Conservation (phyloP, 1,140 invertebrate species). For the Leptinotarsa lineolata region DNA sequence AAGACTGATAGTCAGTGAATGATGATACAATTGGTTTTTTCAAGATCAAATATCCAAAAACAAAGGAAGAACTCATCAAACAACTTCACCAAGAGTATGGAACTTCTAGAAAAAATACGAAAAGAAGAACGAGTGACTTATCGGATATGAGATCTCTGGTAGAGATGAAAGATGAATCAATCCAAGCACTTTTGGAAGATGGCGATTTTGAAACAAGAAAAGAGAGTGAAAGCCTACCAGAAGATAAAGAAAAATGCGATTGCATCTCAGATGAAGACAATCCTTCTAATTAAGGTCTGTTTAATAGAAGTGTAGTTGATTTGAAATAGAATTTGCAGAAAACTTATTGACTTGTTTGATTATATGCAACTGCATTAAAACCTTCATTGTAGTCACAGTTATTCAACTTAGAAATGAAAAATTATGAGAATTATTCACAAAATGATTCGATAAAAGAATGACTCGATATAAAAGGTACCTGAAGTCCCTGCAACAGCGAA, state of each 20-base stretch:
- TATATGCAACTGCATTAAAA: no score
- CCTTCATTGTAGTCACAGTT: no score
- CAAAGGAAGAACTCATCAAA: conserved; percentile 46
- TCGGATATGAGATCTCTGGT: conserved; percentile 37
- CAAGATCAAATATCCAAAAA: conserved; percentile 45
- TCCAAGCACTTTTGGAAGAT: conserved; percentile 39
- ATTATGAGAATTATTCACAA: no score
- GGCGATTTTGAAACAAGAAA: background rate
- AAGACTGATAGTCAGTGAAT: no score
- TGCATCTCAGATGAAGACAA: conserved; percentile 23
- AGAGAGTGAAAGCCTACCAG: conserved; percentile 17
- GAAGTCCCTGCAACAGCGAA: no score
- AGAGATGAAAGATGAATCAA: conserved; percentile 45
- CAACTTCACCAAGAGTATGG: conserved; percentile 42
- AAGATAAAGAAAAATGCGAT: conserved; percentile 36
- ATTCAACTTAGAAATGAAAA: no score
- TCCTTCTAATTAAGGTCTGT: background rate
- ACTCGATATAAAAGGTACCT: no score
- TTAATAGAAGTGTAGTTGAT: background rate
- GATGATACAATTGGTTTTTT: conserved; percentile 15
- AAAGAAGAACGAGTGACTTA: conserved; percentile 38
- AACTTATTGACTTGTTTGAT: no score
- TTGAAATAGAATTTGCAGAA: no score
- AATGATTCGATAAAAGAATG: no score
- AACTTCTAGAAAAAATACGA: conserved; percentile 21